Base-by-base conservation (phyloP, 2,888 invertebrate species). In the Cryptophagus acutangulus region DNA sequence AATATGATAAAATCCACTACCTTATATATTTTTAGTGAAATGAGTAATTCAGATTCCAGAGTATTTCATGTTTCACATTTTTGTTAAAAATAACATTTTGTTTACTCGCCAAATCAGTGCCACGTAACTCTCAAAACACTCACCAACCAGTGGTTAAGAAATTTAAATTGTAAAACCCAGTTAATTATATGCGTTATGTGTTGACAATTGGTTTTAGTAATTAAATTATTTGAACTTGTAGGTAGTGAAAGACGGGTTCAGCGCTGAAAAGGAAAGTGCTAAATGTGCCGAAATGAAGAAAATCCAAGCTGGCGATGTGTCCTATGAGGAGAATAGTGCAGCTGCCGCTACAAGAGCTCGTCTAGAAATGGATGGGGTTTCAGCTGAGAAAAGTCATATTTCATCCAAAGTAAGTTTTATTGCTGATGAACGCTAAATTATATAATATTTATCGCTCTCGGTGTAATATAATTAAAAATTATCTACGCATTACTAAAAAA, bases 371-470 rank as follows among this genome's bases (percentile, higher is more conserved):
- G 89, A 90, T 62, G 90, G 90, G 30, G 77, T 90, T 45, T 84
- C 85, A 15, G 84, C 90, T 1, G 89, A 92, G 71, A 87, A 90
- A 69, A 85, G 86, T 63, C 82, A 86, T 50, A 82, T 90, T 43
- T 78, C 84, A 52, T 80, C 85, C 54, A 85, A 89, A 79, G 89
- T 89, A 69, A 71, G 73, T 63, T 37, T 30, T 20, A n/a, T n/a
- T n/a, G n/a, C n/a, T n/a, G n/a, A n/a, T n/a, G n/a, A n/a, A n/a
- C n/a, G n/a, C n/a, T n/a, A n/a, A n/a, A n/a, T n/a, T n/a, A n/a
- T n/a, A n/a, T n/a, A n/a, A n/a, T n/a, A n/a, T n/a, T n/a, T n/a
- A n/a, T n/a, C n/a, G n/a, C n/a, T n/a, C n/a, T n/a, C n/a, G n/a
- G n/a, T n/a, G n/a, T n/a, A n/a, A n/a, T n/a, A n/a, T n/a, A n/a